Evolutionary conservation across 1,140 invertebrate genomes (phyloP), one percentile per base, ranked within the genome.

Genomic region (Colletes gigas): DNA sequence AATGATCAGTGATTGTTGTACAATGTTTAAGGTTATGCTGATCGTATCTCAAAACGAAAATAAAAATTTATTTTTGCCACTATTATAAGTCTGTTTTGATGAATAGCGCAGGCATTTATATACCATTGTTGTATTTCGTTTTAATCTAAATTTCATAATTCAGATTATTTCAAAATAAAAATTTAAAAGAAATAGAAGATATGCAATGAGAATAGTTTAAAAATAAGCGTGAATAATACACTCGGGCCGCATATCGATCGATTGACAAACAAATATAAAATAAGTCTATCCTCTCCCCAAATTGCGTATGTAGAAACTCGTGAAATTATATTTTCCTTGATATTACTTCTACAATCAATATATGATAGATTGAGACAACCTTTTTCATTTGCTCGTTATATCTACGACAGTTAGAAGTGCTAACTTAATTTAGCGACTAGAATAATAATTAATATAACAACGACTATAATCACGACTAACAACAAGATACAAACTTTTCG

Each of bases 401-500:
- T 74, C 78, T 78, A 84, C 44, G 70, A 44, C 44, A 60, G 86
- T 89, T 87, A 89, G 71, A 85, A 88, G 82, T 85, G 92, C 91
- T 93, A 93, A 91, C 92, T 93, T 88, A 90, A 88, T 90, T 91
- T 92, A 83, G 84, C 91, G 88, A 92, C 88, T 91, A 93, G 89
- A 88, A 92, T 87, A 77, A 93, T 75, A 80, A 90, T 92, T 83
- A 96, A 95, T 89, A 97, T 92, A 86, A 96, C 94, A 82, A 96
- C 94, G 52, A 95, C 94, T 88, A 96, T 93, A 69, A 97, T 94
- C 72, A 94, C 92, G 70, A 95, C 95, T 77, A 92, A 66, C 73
- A 96, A 93, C 74, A 97, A 92, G 85, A 97, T 94, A 89, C 95
- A 94, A 88, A 97, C 94, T 94, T 96, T 96, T 90, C 95, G 95